These are phyloP conservation scores for Autographa gamma DNA, from an alignment of 2,888 invertebrate genomes.

Conservation along the genomic window DNA sequence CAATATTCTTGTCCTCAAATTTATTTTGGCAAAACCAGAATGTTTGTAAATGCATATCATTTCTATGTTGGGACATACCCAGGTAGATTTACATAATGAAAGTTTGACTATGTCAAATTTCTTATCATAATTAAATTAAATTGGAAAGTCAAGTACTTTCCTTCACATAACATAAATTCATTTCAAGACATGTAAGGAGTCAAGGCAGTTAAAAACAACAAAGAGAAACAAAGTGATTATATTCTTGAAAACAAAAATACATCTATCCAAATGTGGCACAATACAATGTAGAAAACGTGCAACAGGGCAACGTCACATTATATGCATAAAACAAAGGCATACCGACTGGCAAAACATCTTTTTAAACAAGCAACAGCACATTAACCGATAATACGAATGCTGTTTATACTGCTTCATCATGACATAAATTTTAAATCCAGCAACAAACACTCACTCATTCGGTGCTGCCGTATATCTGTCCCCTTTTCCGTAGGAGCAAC, in stretches of 20 bases:
- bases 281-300: slow-evolving; percentile 21
- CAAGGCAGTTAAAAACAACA: slow-evolving; percentile 3
- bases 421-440: slow-evolving; percentile 35
- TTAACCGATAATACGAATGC: not conserved
- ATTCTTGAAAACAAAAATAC: slow-evolving; percentile 35
- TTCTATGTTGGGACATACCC: too few species aligned
- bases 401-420: not conserved
- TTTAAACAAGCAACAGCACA: slow-evolving; percentile 21
- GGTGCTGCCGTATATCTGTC: slow-evolving; percentile 85
- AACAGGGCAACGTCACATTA: slow-evolving; percentile 19
- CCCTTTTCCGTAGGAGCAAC: slow-evolving; percentile 83
- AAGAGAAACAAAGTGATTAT: slow-evolving; percentile 19
- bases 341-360: slow-evolving; percentile 29
- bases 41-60: too few species aligned
- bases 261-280: slow-evolving; percentile 15
- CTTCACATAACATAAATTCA: not conserved
- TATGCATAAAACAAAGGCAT: slow-evolving; percentile 28
- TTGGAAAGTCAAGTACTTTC: not conserved
- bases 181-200: not conserved
- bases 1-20: slow-evolving; percentile 16
- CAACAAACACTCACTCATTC: slow-evolving; percentile 80
- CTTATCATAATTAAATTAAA: not conserved
- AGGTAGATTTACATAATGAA: not conserved
- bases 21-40: not conserved
- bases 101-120: not conserved